Evolutionary conservation across 2,888 invertebrate genomes (phyloP).

Genomic region (Morinoia aosen): DNA sequence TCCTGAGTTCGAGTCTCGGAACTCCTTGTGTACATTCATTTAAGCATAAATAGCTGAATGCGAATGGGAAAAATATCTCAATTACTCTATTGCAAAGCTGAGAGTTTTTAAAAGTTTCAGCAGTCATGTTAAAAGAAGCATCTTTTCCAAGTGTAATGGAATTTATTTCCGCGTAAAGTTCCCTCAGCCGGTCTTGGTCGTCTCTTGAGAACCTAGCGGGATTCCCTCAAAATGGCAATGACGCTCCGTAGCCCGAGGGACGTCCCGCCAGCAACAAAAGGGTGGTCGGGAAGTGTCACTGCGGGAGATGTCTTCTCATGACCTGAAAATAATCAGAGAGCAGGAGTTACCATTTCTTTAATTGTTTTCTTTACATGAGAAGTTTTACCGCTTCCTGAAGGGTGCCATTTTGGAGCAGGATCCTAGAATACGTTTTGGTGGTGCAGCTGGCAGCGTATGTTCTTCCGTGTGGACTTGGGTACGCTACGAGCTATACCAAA

Average conservation of each 20-base stretch:
- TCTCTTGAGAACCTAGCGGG: constrained; percentile 9
- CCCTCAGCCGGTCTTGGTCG: neutral
- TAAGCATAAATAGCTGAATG: no score
- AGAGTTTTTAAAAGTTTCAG: no score
- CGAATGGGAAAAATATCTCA: neutral
- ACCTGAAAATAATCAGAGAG: neutral
- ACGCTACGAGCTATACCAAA: no score
- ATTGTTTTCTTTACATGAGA: neutral
- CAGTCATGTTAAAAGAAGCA: no score
- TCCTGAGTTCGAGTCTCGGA: no score
- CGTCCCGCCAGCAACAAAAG: neutral
- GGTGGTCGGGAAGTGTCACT: neutral
- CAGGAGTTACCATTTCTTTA: neutral
- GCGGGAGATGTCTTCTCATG: neutral
- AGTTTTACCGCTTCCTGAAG: neutral
- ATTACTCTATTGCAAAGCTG: neutral
- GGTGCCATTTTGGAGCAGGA: neutral
- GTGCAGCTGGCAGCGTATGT: no score
- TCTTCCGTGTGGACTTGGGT: no score
- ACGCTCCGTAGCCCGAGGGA: neutral
- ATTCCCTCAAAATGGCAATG: neutral
- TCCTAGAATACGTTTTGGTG: no score
- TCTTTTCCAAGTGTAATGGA: no score
- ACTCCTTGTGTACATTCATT: no score
- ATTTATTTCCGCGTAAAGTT: neutral